phyloP scores from a whole-genome alignment of 2,888 invertebrate species.

The Acronicta aceris region DNA sequence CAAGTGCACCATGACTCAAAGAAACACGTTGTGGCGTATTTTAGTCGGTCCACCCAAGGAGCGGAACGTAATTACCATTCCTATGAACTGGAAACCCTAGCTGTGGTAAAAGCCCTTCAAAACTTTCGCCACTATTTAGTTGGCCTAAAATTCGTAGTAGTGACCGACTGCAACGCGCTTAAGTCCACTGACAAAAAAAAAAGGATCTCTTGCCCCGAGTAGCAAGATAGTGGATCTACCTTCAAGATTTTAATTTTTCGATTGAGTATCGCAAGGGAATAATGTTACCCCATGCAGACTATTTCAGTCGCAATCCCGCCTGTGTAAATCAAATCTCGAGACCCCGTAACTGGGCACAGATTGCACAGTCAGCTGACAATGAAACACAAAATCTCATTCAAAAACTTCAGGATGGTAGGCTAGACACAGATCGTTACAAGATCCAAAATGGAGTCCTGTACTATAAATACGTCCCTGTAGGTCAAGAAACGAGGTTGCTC shows the following conservation, averaged over 20 bases:
- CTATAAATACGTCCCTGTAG: no score
- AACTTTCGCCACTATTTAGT: slow-evolving; percentile 15
- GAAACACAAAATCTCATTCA: background rate
- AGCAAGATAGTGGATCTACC: slow-evolving; percentile 5
- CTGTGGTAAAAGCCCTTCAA: slow-evolving; percentile 6
- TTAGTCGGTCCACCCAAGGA: background rate
- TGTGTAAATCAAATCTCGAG: no score
- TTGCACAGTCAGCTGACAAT: no score
- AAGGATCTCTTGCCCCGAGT: background rate
- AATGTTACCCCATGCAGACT: slow-evolving; percentile 5
- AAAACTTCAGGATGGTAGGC: background rate
- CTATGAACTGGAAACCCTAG: slow-evolving; percentile 10
- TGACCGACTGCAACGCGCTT: slow-evolving; percentile 11
- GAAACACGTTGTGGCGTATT: slow-evolving; percentile 2
- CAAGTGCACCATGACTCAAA: background rate
- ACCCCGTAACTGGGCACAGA: background rate
- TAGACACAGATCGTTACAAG: background rate
- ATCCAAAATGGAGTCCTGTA: no score
- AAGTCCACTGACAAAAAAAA: slow-evolving; percentile 3
- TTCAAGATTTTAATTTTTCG: slow-evolving; percentile 8
- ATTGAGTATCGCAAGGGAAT: slow-evolving; percentile 7
- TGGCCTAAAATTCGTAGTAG: slow-evolving; percentile 3
- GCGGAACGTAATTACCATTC: slow-evolving; percentile 1
- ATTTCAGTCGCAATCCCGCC: slow-evolving; percentile 4
- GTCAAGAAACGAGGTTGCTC: no score